Evolutionary conservation across 2,113 vertebrate genomes (phyloP).

Genomic region (Oncorhynchus keta): DNA sequence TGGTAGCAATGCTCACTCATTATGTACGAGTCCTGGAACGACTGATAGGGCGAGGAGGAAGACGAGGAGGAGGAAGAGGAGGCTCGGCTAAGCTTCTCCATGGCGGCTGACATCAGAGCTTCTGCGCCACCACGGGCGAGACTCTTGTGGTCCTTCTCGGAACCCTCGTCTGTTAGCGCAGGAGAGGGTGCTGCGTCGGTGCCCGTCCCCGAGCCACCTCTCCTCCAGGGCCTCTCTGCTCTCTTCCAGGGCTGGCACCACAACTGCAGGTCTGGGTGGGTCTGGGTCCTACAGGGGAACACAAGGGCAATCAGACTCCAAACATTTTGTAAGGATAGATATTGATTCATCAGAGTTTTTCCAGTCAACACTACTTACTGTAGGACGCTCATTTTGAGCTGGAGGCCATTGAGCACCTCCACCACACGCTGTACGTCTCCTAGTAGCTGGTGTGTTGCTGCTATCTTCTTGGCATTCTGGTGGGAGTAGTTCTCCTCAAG

Average conservation of each 20-base stretch:
- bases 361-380: conserved; percentile 77
- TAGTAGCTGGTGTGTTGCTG: conserved; percentile 94
- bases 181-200: conserved; percentile 53
- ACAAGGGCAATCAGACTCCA: not conserved
- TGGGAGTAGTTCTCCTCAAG: conserved; percentile 95
- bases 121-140: conserved; percentile 55
- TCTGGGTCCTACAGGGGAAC: conserved; percentile 78
- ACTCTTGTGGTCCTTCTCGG: not conserved
- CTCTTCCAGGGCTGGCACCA: conserved; percentile 94
- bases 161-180: conserved; percentile 54
- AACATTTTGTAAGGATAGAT: not conserved
- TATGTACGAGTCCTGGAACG: conserved; percentile 91
- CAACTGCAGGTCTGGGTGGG: conserved; percentile 87
- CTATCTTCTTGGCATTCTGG: conserved; percentile 94
- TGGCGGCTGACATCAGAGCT: conserved; percentile 59
- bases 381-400: conserved; percentile 94
- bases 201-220: conserved; percentile 59
- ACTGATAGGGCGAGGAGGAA: conserved; percentile 62
- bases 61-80: conserved; percentile 58
- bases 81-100: conserved; percentile 79
- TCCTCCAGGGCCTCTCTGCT: conserved; percentile 73
- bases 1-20: conserved; percentile 97
- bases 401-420: conserved; percentile 89
- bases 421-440: conserved; percentile 92
- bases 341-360: not conserved